Percentiles rank a stretch among this genome's conserved stretches.
Evolutionary conservation across 2,113 vertebrate species (phyloP).

Genomic region (Hippopotamus amphibius): DNA sequence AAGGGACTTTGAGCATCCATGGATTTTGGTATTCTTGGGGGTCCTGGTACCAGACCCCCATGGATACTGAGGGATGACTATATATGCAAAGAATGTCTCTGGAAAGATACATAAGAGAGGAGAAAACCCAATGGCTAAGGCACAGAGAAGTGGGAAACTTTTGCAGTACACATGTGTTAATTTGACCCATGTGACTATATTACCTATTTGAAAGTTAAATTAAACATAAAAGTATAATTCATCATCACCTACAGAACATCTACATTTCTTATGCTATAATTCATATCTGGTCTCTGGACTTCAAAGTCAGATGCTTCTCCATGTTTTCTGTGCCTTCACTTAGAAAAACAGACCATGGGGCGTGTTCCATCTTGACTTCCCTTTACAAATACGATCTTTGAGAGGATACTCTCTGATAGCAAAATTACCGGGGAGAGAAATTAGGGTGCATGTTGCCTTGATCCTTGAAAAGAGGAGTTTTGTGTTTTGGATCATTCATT

Average conservation of each 20-base stretch:
- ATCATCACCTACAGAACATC: background rate
- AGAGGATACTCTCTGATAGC: background rate
- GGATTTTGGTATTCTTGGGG: background rate
- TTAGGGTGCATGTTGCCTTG: background rate
- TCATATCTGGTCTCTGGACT: conserved; percentile 1
- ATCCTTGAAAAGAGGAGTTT: background rate
- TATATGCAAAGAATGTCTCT: background rate
- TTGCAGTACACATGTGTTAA: background rate
- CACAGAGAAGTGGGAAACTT: background rate
- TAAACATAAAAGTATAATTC: background rate
- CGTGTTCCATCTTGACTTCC: background rate
- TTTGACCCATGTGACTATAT: background rate
- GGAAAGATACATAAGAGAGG: background rate
- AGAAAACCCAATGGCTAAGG: background rate
- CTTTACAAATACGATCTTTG: background rate
- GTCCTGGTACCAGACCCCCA: background rate
- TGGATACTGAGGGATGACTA: background rate
- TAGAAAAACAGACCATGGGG: background rate
- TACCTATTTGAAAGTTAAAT: background rate
- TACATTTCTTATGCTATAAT: background rate
- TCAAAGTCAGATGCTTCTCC: background rate
- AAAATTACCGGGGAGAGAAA: background rate
- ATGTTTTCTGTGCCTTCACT: background rate
- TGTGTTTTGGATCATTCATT: background rate
- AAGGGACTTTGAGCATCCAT: background rate